phyloP scores from a whole-genome alignment of 2,888 invertebrate genomes.

The Dilophus febrilis region DNA sequence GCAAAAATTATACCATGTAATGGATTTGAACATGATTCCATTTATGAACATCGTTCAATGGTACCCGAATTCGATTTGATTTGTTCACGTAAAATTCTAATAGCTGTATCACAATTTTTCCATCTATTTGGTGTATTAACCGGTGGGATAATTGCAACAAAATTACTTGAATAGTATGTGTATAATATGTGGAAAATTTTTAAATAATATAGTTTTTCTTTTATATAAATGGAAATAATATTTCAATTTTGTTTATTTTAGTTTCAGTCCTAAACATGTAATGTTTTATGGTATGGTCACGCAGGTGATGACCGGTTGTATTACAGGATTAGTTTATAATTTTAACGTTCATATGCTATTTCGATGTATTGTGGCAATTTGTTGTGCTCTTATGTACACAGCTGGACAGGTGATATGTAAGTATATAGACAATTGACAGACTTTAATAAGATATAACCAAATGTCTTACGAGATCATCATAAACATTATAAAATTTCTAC shows the following conservation, averaged over 20 bases:
- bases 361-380: slow-evolving; percentile 28
- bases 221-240: not conserved
- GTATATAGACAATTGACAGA: too few relatives aligned
- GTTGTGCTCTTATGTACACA: slow-evolving; percentile 31
- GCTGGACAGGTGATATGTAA: slow-evolving; percentile 30
- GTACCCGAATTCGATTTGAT: slow-evolving; percentile 31
- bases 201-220: not conserved
- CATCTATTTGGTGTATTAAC: slow-evolving; percentile 31
- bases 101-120: slow-evolving; percentile 32
- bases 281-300: slow-evolving; percentile 27
- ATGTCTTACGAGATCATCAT: too few relatives aligned
- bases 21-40: slow-evolving; percentile 12
- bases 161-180: slow-evolving; percentile 23
- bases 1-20: slow-evolving; percentile 4
- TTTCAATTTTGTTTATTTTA: slow-evolving; percentile 9
- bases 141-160: slow-evolving; percentile 28
- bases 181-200: not conserved
- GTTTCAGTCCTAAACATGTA: slow-evolving; percentile 26
- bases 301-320: slow-evolving; percentile 27
- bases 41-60: slow-evolving; percentile 20
- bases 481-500: too few relatives aligned
- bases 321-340: slow-evolving; percentile 26
- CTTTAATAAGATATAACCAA: too few relatives aligned
- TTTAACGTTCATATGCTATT: slow-evolving; percentile 29
- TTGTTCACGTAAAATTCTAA: slow-evolving; percentile 27